These are phyloP conservation scores for Phasia obesa DNA, from an alignment of 2,888 invertebrate species.

Conservation along the genomic window DNA sequence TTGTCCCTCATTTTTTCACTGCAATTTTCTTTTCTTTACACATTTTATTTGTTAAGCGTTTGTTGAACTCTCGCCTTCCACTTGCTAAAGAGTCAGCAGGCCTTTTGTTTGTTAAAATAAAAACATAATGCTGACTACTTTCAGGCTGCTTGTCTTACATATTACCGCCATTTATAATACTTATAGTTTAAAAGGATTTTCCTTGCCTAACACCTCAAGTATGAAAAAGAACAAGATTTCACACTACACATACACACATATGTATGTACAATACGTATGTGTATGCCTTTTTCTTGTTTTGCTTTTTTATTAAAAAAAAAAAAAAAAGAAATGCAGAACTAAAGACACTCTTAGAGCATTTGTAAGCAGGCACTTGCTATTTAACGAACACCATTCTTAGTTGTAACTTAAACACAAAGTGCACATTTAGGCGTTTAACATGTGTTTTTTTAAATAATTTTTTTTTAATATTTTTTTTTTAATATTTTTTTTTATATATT, in stretches of 20 bases:
- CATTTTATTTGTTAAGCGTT: conserved; percentile 38
- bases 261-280: no score
- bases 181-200: conserved; percentile 65
- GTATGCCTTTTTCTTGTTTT: conserved; percentile 20
- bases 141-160: conserved; percentile 63
- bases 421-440: conserved; percentile 51
- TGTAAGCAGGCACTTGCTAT: conserved; percentile 21
- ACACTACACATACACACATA: conserved; percentile 48
- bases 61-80: conserved; percentile 54
- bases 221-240: conserved; percentile 60
- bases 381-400: conserved; percentile 43
- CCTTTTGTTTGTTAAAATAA: conserved; percentile 39
- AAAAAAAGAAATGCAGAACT: conserved; percentile 11
- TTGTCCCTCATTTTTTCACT: neutral
- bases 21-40: conserved; percentile 5
- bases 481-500: no score
- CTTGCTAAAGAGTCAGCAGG: neutral
- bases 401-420: conserved; percentile 39
- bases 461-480: neutral
- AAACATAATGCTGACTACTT: conserved; percentile 56
- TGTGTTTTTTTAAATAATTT: neutral
- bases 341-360: conserved; percentile 1
- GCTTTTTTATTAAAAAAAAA: neutral
- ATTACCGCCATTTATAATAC: conserved; percentile 70
- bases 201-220: conserved; percentile 68